Evolutionary conservation across 2,113 vertebrate species (phyloP).

Genomic region (Esox niger): DNA sequence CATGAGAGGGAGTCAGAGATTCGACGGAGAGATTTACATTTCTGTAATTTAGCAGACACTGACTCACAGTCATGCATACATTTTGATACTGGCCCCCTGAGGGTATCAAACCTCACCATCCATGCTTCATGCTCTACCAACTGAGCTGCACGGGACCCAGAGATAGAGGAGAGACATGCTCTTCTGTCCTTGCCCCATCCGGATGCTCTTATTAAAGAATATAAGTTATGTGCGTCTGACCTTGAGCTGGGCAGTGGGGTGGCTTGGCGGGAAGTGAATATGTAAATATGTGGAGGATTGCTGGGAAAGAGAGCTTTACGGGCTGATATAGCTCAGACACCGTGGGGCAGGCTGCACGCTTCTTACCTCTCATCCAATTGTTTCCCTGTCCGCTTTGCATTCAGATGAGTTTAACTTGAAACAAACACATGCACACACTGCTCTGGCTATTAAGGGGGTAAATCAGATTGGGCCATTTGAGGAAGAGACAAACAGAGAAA

Average conservation of each 20-base stretch:
- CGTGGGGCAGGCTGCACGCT: conserved; percentile 9
- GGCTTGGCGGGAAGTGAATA: conserved; percentile 31
- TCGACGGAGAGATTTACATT: no score
- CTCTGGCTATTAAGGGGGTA: neutral
- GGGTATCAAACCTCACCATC: no score
- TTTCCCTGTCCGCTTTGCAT: conserved; percentile 32
- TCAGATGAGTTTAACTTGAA: neutral
- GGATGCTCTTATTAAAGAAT: conserved; percentile 13
- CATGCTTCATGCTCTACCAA: no score
- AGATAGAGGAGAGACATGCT: conserved; percentile 14
- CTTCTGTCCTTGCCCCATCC: neutral
- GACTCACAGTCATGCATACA: neutral
- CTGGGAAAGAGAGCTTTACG: conserved; percentile 47
- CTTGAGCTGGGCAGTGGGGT: conserved; percentile 55
- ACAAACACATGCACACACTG: neutral
- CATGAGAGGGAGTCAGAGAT: conserved; percentile 16
- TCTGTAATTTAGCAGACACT: neutral
- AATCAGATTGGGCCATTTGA: no score
- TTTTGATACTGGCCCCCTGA: neutral
- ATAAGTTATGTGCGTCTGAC: conserved; percentile 56
- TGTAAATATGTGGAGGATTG: conserved; percentile 50
- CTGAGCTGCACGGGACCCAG: no score
- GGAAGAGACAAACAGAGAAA: neutral
- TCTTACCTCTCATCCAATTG: conserved; percentile 37
- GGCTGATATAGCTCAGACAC: conserved; percentile 52